Conservation (phyloP, 1,140 invertebrate genomes). For the Eurytemora carolleeae region DNA sequence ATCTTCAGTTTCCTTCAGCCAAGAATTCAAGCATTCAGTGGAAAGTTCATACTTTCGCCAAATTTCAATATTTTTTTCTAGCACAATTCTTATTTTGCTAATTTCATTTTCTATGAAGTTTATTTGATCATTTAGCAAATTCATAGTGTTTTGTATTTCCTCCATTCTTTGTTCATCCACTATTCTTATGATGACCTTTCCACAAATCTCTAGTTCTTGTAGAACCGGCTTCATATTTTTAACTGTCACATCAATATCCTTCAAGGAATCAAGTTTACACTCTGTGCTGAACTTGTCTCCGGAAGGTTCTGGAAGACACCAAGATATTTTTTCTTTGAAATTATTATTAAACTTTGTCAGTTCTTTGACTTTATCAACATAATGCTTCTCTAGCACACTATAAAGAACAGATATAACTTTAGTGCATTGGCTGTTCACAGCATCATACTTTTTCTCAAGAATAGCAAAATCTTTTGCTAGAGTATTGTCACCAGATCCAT, state of each 20-base stretch:
- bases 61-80: constrained; percentile 32
- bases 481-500: constrained; percentile 47
- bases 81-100: constrained; percentile 11
- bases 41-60: constrained; percentile 58
- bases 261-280: constrained; percentile 60
- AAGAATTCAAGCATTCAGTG: constrained; percentile 51
- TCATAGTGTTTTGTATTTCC: constrained; percentile 17
- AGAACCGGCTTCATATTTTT: constrained; percentile 25
- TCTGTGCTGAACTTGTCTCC: constrained; percentile 81
- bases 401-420: constrained; percentile 60
- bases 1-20: constrained; percentile 69
- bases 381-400: constrained; percentile 63
- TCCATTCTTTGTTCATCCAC: constrained; percentile 18
- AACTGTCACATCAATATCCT: constrained; percentile 49
- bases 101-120: constrained; percentile 6
- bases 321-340: constrained; percentile 67
- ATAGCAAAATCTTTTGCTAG: constrained; percentile 55
- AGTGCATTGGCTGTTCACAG: constrained; percentile 44
- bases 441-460: constrained; percentile 52
- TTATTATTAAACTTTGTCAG: constrained; percentile 53
- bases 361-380: constrained; percentile 58
- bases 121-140: constrained; percentile 4
- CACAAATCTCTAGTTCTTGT: constrained; percentile 19
- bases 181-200: constrained; percentile 19
- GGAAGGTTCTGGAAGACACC: constrained; percentile 66